Evolutionary conservation across 1,140 invertebrate genomes (phyloP), one percentile per base, ranked within the genome.

Genomic region (Asobara japonica): DNA sequence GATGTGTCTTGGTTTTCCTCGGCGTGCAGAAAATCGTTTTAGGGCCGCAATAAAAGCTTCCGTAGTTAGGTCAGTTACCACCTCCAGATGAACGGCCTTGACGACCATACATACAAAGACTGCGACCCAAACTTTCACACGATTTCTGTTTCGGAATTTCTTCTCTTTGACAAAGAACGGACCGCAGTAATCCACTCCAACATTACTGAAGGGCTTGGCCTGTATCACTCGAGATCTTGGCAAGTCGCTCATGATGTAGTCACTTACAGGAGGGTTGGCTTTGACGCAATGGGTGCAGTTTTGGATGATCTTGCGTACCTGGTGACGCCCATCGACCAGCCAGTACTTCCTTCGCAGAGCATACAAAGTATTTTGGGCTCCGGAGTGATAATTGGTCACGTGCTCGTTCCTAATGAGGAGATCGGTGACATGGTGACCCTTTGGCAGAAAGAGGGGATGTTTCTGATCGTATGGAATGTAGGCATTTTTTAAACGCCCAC

Each of bases 91-190:
- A 0, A 86, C 69, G 0, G 84, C 83, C 22, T 79, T 77, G 0
- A 80, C 79, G 0, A 76, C 41, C 33, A 83, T 69, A 77, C 84
- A 87, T 2, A 84, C 69, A 65, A 87, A 86, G 0, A 88, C 25
- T 20, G 65, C 64, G 3, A 84, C 72, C 56, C 84, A 86, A 5
- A 72, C 69, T 66, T 87, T 87, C n/a, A 75, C 38, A 2, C 38
- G 41, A 10, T 71, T 74, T n/a, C 31, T 25, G 41, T 70, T 74
- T 27, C 77, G 65, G 4, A 16, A 18, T 60, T 71, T 71, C 8
- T 64, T 71, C 22, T 73, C 64, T 74, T 78, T 78, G 4, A 84
- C 66, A 2, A 62, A 66, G 67, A 83, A 70, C 1, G 83, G 82
- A 33, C 80, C 82, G 25, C 77, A 76, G 71, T 75, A 84, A 73